Evolutionary conservation across 2,888 invertebrate genomes (phyloP).

Genomic region (Pyrochroa serraticornis): DNA sequence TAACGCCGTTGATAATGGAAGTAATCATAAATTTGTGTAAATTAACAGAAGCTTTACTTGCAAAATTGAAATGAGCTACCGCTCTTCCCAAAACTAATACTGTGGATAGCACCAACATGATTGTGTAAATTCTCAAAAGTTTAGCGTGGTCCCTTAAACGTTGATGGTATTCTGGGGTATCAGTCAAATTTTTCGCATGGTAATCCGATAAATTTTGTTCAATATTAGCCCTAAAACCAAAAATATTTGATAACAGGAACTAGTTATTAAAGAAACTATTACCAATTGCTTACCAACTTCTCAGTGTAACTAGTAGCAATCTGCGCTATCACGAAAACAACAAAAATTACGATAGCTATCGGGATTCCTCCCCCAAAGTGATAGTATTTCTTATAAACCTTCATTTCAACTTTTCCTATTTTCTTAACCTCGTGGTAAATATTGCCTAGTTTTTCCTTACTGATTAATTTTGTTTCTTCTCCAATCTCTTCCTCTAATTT

Average conservation of each 20-base stretch:
- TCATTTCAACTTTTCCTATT: constrained; percentile 40
- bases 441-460: constrained; percentile 27
- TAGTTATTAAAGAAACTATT: constrained; percentile 4
- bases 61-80: constrained; percentile 20
- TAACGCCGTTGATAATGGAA: constrained; percentile 67
- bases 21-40: constrained; percentile 75
- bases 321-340: constrained; percentile 40
- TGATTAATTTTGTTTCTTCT: background rate
- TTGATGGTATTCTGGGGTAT: constrained; percentile 22
- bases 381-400: constrained; percentile 45
- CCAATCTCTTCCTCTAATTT: background rate
- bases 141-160: constrained; percentile 3
- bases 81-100: constrained; percentile 21
- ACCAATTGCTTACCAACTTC: constrained; percentile 44
- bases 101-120: constrained; percentile 22
- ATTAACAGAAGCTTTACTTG: constrained; percentile 30
- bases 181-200: constrained; percentile 14
- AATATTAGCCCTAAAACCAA: constrained; percentile 10
- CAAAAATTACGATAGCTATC: constrained; percentile 34
- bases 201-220: constrained; percentile 13
- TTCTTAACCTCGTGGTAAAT: constrained; percentile 43
- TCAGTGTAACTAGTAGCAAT: constrained; percentile 35
- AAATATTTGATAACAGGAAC: constrained; percentile 7
- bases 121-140: constrained; percentile 27
- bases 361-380: constrained; percentile 42